phyloP scores from a whole-genome alignment of 1,140 invertebrate species.

The Penaeus japonicus region DNA sequence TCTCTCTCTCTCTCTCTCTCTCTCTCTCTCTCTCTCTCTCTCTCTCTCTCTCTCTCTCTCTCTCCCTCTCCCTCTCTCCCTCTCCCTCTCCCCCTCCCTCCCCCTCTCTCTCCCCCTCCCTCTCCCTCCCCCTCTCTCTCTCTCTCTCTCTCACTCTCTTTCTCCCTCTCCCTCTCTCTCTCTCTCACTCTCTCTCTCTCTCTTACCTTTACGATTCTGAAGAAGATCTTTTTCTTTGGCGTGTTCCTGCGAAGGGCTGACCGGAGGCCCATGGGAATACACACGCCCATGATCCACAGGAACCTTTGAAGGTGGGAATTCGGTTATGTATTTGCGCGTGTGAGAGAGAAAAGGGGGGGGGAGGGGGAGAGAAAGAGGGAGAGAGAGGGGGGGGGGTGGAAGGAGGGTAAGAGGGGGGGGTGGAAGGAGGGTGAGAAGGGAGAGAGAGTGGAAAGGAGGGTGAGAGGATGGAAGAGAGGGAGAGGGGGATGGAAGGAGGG shows the following conservation, averaged over 20 bases:
- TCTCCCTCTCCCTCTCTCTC: too few relatives aligned
- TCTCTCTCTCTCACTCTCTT: too few relatives aligned
- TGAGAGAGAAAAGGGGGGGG: neutral
- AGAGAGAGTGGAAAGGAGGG: neutral
- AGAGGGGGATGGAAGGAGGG: neutral
- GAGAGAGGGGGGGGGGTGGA: neutral
- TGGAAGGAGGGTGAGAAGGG: neutral
- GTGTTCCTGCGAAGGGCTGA: conserved; percentile 36
- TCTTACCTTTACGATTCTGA: conserved; percentile 37
- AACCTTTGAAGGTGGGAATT: neutral
- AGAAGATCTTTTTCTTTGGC: conserved; percentile 29
- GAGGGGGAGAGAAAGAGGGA: neutral
- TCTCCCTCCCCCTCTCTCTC: too few relatives aligned
- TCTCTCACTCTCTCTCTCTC: too few relatives aligned
- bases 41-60: too few relatives aligned
- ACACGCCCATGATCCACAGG: conserved; percentile 58
- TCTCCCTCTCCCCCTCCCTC: too few relatives aligned
- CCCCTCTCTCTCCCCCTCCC: too few relatives aligned
- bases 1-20: too few relatives aligned
- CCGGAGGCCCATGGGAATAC: conserved; percentile 54
- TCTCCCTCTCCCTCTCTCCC: too few relatives aligned
- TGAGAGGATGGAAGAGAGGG: neutral
- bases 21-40: too few relatives aligned
- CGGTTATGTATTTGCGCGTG: neutral
- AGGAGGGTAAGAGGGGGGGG: neutral